These are phyloP conservation scores for Heliornis fulica DNA, from an alignment of 2,113 vertebrate species.

Conservation along the genomic window DNA sequence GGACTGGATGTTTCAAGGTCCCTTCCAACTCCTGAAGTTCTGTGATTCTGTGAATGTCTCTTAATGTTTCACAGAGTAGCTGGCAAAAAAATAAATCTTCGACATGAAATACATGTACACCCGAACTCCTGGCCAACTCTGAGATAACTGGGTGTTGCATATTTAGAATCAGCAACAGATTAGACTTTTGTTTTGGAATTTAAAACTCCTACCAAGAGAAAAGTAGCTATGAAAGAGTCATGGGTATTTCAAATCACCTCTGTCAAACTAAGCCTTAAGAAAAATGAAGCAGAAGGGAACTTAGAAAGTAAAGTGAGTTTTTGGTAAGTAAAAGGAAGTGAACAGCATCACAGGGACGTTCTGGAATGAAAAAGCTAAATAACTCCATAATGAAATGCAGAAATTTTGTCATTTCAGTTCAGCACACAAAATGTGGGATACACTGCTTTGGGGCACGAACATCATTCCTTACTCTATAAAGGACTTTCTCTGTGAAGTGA, in stretches of 20 bases:
- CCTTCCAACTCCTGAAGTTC: no score
- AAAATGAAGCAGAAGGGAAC: neutral
- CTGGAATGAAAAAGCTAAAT: neutral
- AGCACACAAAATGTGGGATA: neutral
- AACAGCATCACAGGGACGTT: neutral
- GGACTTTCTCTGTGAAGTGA: neutral
- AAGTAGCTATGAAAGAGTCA: neutral
- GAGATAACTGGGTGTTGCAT: neutral
- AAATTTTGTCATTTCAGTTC: neutral
- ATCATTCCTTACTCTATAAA: neutral
- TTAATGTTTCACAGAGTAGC: rapidly evolving
- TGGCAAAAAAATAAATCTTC: neutral
- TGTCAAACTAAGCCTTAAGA: neutral
- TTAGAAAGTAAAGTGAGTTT: rapidly evolving
- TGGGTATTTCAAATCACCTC: neutral
- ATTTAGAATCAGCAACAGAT: neutral
- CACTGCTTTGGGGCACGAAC: neutral
- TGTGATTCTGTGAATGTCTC: no score
- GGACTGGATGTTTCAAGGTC: no score
- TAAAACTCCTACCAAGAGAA: neutral
- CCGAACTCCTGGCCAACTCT: neutral
- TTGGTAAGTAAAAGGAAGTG: neutral
- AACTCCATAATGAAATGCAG: neutral
- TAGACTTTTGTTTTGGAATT: neutral
- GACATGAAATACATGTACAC: neutral